These are phyloP conservation scores for Orbicella faveolata DNA, from an alignment of 64 coral and sea anemone genomes.

Conservation along the genomic window DNA sequence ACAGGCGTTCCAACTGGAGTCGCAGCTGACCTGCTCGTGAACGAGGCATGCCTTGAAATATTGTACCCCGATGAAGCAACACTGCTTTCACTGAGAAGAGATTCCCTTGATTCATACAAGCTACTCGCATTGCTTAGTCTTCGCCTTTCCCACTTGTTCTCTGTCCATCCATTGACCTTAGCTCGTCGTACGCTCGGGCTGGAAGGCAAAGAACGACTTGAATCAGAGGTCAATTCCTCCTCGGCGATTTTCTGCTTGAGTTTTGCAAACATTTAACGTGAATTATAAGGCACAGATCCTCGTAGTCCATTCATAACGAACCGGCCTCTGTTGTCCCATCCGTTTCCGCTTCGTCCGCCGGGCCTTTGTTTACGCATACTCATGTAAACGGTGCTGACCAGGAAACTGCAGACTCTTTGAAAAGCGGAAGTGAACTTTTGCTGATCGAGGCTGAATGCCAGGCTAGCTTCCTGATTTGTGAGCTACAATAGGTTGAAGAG, in stretches of 20 bases:
- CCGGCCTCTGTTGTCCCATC: constrained; percentile 30
- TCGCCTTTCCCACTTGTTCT: constrained; percentile 96
- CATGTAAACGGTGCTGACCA: not conserved
- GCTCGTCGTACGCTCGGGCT: constrained; percentile 72
- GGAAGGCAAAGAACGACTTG: constrained; percentile 59
- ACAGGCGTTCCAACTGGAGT: constrained; percentile 59
- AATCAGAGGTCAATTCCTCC: constrained; percentile 75
- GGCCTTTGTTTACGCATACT: constrained; percentile 44
- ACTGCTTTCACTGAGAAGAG: constrained; percentile 71
- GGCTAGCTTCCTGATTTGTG: too few species aligned
- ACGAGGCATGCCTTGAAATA: constrained; percentile 73
- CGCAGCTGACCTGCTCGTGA: constrained; percentile 56
- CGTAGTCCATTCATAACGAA: constrained; percentile 30
- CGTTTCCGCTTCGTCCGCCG: constrained; percentile 10
- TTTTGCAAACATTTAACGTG: constrained; percentile 84
- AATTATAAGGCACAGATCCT: not conserved
- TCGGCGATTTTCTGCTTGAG: constrained; percentile 99
- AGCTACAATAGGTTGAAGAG: too few species aligned
- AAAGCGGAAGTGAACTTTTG: constrained; percentile 9
- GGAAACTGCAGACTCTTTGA: not conserved
- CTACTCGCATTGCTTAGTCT: constrained; percentile 90
- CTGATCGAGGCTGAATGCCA: not conserved
- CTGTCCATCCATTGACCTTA: constrained; percentile 71
- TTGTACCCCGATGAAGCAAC: constrained; percentile 63
- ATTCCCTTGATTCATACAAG: constrained; percentile 96